phyloP scores from a whole-genome alignment of 2,888 invertebrate genomes.

The Hedya salicella region DNA sequence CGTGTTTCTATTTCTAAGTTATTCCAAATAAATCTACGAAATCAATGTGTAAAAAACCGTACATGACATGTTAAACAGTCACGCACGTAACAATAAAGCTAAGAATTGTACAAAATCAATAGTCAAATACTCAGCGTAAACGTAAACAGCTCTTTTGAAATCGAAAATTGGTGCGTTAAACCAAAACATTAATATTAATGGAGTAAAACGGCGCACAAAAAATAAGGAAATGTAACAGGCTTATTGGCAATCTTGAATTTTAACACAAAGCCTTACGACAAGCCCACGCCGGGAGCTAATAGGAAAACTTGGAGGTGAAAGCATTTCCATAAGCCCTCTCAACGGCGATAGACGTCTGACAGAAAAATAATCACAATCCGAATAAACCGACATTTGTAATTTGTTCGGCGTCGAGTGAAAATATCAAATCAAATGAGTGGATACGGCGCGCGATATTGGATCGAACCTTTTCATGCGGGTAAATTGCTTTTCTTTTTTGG shows the following conservation, averaged over 20 bases:
- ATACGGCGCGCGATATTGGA: slow-evolving; percentile 77
- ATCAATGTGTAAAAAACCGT: no score
- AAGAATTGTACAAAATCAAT: background rate
- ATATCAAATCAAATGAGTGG: slow-evolving; percentile 84
- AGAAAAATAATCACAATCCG: slow-evolving; percentile 77
- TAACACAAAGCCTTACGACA: slow-evolving; percentile 59
- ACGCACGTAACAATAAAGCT: no score
- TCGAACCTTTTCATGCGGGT: slow-evolving; percentile 83
- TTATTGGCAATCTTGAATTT: slow-evolving; percentile 62
- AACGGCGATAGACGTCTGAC: slow-evolving; percentile 73
- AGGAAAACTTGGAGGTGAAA: slow-evolving; percentile 74
- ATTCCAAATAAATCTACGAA: no score
- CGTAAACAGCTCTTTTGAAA: background rate
- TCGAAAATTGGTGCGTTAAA: slow-evolving; percentile 46
- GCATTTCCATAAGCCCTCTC: slow-evolving; percentile 71
- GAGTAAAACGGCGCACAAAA: slow-evolving; percentile 26
- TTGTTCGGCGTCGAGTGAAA: slow-evolving; percentile 77
- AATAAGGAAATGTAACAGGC: slow-evolving; percentile 58
- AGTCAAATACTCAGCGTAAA: background rate
- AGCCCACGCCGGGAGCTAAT: slow-evolving; percentile 66
- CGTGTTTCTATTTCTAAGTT: no score
- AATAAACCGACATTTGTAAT: slow-evolving; percentile 78
- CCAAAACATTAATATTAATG: slow-evolving; percentile 49
- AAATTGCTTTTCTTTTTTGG: slow-evolving; percentile 85
- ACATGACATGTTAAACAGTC: no score